phyloP scores from a whole-genome alignment of 2,113 vertebrate species.

The Chloropsis cyanopogon region DNA sequence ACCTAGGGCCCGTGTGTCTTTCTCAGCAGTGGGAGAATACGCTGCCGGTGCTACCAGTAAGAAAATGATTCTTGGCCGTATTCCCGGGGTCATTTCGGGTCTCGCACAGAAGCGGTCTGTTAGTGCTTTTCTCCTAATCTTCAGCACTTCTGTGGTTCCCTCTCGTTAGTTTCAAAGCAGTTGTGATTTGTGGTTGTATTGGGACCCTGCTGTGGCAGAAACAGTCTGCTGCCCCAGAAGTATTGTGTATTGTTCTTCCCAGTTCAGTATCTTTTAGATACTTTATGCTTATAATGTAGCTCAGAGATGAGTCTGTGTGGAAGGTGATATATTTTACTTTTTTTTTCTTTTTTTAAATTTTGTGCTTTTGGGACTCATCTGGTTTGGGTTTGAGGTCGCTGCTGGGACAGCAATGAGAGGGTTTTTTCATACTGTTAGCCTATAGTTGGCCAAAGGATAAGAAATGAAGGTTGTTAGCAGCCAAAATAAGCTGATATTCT shows the following conservation, averaged over 20 bases:
- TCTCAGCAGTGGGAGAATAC: background rate
- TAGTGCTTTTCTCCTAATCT: slow-evolving; percentile 21
- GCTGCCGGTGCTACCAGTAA: slow-evolving; percentile 19
- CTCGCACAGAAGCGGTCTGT: background rate
- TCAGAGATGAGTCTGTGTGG: background rate
- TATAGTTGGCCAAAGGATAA: slow-evolving; percentile 6
- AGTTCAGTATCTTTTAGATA: background rate
- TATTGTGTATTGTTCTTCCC: background rate
- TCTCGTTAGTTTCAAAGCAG: background rate
- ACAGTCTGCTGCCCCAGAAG: background rate
- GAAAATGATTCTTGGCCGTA: slow-evolving; percentile 29
- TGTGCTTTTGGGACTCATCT: background rate
- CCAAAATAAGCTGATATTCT: slow-evolving; percentile 17
- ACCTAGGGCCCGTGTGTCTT: background rate
- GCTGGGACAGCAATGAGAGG: background rate
- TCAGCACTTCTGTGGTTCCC: background rate
- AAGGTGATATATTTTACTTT: background rate
- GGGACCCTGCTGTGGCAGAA: slow-evolving; percentile 25
- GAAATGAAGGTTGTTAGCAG: background rate
- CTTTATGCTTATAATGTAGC: background rate
- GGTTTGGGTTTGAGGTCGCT: slow-evolving; percentile 31
- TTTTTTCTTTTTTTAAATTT: background rate
- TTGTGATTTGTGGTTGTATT: background rate
- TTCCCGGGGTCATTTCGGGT: slow-evolving; percentile 36
- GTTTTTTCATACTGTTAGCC: background rate